A percentile compares a stretch with the other conserved stretches of the same genome.
These are phyloP conservation scores for Malurus melanocephalus DNA, from an alignment of 2,113 vertebrate genomes.

Conservation along the genomic window DNA sequence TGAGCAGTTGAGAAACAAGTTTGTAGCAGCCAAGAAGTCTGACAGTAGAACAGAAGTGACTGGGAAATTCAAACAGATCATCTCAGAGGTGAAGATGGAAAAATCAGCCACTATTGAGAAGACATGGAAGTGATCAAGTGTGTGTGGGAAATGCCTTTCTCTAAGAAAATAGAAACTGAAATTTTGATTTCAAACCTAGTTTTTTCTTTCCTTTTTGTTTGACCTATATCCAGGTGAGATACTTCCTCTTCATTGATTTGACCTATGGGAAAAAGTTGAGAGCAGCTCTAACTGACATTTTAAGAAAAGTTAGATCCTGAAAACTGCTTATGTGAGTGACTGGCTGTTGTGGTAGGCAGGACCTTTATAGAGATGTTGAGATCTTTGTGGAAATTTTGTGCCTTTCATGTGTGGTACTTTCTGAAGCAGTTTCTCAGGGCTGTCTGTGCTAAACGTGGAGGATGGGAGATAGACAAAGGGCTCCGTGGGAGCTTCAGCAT, in stretches of 20 bases:
- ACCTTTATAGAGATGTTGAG: neutral
- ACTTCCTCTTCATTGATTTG: neutral
- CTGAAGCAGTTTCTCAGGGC: neutral
- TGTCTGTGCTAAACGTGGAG: neutral
- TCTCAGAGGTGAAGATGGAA: neutral
- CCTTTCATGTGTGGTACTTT: neutral
- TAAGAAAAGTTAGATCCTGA: neutral
- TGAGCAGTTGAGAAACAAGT: neutral
- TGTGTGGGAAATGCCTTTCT: neutral
- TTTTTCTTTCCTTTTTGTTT: neutral
- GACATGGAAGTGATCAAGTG: neutral
- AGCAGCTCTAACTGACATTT: neutral
- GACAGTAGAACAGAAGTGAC: neutral
- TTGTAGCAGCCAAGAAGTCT: neutral
- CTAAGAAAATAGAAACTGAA: neutral
- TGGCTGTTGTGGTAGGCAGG: neutral
- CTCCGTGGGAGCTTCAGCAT: neutral
- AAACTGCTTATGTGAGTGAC: neutral
- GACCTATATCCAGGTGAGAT: neutral
- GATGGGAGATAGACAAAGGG: neutral
- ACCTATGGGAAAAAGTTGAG: neutral
- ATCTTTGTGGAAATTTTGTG: neutral
- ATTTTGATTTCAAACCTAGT: neutral
- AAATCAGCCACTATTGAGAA: neutral
- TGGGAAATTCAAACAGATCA: neutral